Evolutionary conservation across 1,140 invertebrate genomes (phyloP).

Genomic region (Magallana angulata): DNA sequence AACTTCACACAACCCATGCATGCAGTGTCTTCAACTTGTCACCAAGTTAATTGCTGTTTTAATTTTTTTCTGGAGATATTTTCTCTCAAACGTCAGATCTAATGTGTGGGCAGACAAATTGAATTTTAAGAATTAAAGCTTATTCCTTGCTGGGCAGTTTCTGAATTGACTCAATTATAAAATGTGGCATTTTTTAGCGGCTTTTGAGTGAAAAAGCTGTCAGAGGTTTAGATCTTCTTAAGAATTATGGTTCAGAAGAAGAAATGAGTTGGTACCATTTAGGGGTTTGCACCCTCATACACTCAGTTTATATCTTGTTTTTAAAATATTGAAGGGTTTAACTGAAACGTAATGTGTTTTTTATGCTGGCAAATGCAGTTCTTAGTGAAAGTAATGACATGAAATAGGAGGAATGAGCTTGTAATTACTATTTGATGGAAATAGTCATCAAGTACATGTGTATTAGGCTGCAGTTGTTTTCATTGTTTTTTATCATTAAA

Average conservation of each 20-base stretch:
- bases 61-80: slow-evolving; percentile 19
- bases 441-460: too few relatives aligned
- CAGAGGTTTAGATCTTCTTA: not conserved
- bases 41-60: slow-evolving; percentile 23
- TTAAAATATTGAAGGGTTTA: too few relatives aligned
- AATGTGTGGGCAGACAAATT: not conserved
- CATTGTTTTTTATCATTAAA: too few relatives aligned
- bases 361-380: not conserved
- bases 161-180: not conserved
- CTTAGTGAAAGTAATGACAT: not conserved
- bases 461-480: too few relatives aligned
- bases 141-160: not conserved
- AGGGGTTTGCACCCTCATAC: not conserved
- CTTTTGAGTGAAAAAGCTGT: not conserved
- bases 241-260: not conserved
- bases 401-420: too few relatives aligned
- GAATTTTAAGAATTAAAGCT: slow-evolving; percentile 19
- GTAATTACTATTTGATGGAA: too few relatives aligned
- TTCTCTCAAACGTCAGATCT: slow-evolving; percentile 23
- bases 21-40: slow-evolving; percentile 31
- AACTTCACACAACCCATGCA: slow-evolving; percentile 2
- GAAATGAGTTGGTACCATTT: not conserved
- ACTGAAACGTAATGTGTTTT: too few relatives aligned
- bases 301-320: too few relatives aligned
- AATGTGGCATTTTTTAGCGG: not conserved